phyloP scores from a whole-genome alignment of 2,797 vertebrate species.

The Smutsia temminckii region DNA sequence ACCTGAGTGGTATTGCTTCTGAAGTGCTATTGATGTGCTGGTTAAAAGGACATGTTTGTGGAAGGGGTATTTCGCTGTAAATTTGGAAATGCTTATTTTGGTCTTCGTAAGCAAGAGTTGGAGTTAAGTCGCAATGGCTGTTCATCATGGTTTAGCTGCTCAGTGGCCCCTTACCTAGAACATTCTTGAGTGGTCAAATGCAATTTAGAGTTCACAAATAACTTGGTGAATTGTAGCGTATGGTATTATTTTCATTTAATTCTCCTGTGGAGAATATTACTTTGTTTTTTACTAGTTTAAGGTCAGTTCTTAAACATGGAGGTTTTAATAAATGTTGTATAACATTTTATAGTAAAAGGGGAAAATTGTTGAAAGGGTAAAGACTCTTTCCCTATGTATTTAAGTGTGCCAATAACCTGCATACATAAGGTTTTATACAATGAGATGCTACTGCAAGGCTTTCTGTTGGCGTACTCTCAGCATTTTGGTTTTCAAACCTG shows the following conservation, averaged over 20 bases:
- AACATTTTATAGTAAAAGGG: constrained; percentile 73
- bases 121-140: constrained; percentile 42
- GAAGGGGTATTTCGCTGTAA: constrained; percentile 49
- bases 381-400: constrained; percentile 75
- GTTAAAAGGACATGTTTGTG: constrained; percentile 68
- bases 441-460: constrained; percentile 69
- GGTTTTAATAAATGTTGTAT: constrained; percentile 75
- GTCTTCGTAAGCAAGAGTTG: constrained; percentile 58
- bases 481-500: constrained; percentile 72
- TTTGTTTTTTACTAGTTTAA: constrained; percentile 76
- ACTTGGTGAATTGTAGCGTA: constrained; percentile 64
- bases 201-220: constrained; percentile 65
- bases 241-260: constrained; percentile 73
- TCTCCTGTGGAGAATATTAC: constrained; percentile 78
- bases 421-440: constrained; percentile 75
- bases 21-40: constrained; percentile 60
- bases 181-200: constrained; percentile 70
- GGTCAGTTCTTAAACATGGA: constrained; percentile 70
- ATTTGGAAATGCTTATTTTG: constrained; percentile 61
- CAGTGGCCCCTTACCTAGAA: constrained; percentile 59
- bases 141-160: constrained; percentile 50
- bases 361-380: constrained; percentile 70
- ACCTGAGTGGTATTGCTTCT: constrained; percentile 3
- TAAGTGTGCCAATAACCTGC: constrained; percentile 82
- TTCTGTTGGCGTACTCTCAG: constrained; percentile 59